These are phyloP conservation scores for Tenebrosternarchus preto DNA, from an alignment of 2,113 vertebrate species.

Conservation along the genomic window DNA sequence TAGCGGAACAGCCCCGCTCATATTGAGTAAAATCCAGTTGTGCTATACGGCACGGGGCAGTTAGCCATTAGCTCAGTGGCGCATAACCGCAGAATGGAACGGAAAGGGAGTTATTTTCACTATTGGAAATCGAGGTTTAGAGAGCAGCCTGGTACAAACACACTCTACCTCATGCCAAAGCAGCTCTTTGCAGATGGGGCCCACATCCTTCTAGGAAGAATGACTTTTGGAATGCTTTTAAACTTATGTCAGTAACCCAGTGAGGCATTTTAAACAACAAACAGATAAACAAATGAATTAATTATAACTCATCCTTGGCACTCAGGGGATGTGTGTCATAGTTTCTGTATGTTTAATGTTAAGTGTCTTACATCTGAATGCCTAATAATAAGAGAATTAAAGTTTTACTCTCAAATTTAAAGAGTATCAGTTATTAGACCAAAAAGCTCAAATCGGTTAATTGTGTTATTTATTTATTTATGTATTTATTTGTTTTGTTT, in stretches of 20 bases:
- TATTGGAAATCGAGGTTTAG: constrained; percentile 45
- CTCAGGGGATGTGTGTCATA: background rate
- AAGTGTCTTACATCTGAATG: background rate
- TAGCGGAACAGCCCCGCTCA: constrained; percentile 37
- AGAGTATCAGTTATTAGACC: background rate
- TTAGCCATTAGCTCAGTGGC: constrained; percentile 45
- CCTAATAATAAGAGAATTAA: too few species aligned
- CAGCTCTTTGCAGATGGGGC: background rate
- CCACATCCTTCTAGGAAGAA: background rate
- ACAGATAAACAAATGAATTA: background rate
- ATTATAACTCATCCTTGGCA: background rate
- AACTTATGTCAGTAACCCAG: background rate
- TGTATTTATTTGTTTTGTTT: background rate
- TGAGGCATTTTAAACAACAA: background rate
- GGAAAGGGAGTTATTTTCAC: constrained; percentile 32
- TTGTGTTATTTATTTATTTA: too few species aligned
- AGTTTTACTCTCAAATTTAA: background rate
- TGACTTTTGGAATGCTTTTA: background rate
- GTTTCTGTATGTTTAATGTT: background rate
- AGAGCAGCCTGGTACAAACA: constrained; percentile 22
- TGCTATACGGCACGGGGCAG: constrained; percentile 5
- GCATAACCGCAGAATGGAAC: constrained; percentile 15
- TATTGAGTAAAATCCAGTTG: constrained; percentile 29
- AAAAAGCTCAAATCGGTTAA: too few species aligned
- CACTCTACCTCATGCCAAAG: constrained; percentile 20